Conservation (phyloP, 1,140 invertebrate genomes). For the Pseudomyrmex flavicornis region DNA sequence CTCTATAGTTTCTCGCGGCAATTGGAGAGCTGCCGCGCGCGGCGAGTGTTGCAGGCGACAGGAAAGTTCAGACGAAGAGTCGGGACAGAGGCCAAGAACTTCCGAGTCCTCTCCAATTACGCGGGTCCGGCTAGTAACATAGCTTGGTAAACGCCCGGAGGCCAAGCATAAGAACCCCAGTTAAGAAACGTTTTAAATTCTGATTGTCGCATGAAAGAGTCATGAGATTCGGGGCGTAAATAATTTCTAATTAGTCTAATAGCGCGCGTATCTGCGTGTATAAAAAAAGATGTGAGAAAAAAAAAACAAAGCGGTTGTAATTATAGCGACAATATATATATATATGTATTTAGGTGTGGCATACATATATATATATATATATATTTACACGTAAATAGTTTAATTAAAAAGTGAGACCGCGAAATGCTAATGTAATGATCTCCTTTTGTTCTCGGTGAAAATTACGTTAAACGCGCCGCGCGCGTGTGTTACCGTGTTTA, state of each 20-base stretch:
- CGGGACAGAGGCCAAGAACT: slow-evolving; percentile 39
- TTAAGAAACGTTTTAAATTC: slow-evolving; percentile 7
- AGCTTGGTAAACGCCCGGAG: slow-evolving; percentile 2
- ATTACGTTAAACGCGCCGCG: background rate
- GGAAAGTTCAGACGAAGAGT: slow-evolving; percentile 53
- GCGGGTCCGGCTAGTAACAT: slow-evolving; percentile 29
- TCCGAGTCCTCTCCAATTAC: slow-evolving; percentile 69
- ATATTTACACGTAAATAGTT: no score
- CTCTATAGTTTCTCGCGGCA: slow-evolving; percentile 64
- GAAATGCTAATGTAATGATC: background rate
- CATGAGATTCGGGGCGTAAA: no score
- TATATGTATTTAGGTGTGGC: background rate
- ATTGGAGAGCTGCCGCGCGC: slow-evolving; percentile 49
- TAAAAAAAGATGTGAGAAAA: background rate
- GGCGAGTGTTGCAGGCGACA: slow-evolving; percentile 46
- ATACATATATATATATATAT: background rate
- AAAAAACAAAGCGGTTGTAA: background rate
- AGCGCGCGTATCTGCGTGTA: background rate
- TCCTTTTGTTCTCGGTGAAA: background rate
- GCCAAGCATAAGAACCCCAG: background rate
- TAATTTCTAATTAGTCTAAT: background rate
- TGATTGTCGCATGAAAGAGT: background rate
- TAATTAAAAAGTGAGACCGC: background rate
- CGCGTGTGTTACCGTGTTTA: background rate
- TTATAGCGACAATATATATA: background rate